Percentiles rank a stretch among this genome's conserved stretches.
Conservation (phyloP, 2,797 vertebrate species). For the Xenentodon cancila region DNA sequence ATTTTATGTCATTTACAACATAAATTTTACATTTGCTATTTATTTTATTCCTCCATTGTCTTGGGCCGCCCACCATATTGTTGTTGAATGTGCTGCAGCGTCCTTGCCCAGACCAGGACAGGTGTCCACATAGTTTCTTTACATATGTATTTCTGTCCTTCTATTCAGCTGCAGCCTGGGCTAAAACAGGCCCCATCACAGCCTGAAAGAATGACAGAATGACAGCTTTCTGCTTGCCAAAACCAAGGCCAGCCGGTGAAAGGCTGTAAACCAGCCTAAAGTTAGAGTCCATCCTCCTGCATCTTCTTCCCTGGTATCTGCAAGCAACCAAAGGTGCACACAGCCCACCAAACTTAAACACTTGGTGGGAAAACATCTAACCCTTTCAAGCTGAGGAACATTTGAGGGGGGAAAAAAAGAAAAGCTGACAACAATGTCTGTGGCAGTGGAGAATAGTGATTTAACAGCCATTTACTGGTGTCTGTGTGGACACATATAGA, state of each 20-base stretch:
- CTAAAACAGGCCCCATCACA: slow-evolving; percentile 65
- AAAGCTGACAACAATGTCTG: slow-evolving; percentile 73
- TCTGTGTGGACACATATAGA: slow-evolving; percentile 19
- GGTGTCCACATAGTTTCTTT: slow-evolving; percentile 61
- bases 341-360: slow-evolving; percentile 46
- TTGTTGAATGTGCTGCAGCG: slow-evolving; percentile 12
- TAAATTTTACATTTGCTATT: background rate
- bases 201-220: slow-evolving; percentile 55
- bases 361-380: slow-evolving; percentile 45
- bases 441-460: slow-evolving; percentile 59
- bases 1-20: background rate
- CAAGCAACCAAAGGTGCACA: slow-evolving; percentile 1
- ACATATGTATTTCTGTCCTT: slow-evolving; percentile 64
- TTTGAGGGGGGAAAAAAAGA: slow-evolving; percentile 23
- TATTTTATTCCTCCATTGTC: background rate
- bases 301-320: slow-evolving; percentile 51
- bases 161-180: slow-evolving; percentile 38
- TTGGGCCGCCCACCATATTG: background rate
- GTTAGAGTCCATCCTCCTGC: slow-evolving; percentile 47
- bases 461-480: slow-evolving; percentile 47
- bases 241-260: slow-evolving; percentile 41
- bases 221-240: slow-evolving; percentile 62
- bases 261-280: slow-evolving; percentile 61
- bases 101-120: slow-evolving; percentile 54
- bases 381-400: slow-evolving; percentile 34